Percentiles rank a stretch among this genome's conserved stretches.
These are phyloP conservation scores for Zaprionus obscuricornis DNA, from an alignment of 2,888 invertebrate species.

Conservation along the genomic window DNA sequence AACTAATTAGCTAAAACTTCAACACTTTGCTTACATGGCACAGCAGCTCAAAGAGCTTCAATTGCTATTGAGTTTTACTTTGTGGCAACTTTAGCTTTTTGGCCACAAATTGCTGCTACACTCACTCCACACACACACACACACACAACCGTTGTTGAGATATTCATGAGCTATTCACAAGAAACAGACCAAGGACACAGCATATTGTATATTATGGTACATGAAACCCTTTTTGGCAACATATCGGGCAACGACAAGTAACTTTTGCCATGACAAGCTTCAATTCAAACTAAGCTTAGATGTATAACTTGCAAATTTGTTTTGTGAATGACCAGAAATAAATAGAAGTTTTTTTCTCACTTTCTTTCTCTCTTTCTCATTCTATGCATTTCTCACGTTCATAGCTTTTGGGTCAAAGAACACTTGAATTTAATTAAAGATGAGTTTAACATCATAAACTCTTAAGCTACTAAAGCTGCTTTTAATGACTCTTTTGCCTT, in stretches of 20 bases:
- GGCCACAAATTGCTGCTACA: constrained; percentile 20
- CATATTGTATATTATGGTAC: too few relatives aligned
- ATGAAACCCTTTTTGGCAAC: constrained; percentile 49
- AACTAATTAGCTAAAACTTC: constrained; percentile 5
- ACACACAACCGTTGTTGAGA: too few relatives aligned
- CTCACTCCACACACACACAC: constrained; percentile 21
- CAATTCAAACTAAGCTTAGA: constrained; percentile 8
- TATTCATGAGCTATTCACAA: constrained; percentile 28
- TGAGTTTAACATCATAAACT: constrained; percentile 49
- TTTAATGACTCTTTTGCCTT: constrained; percentile 28
- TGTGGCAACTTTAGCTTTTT: constrained; percentile 3
- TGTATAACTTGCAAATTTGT: constrained; percentile 69
- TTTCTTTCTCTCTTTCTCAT: background rate
- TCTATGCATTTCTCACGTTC: background rate
- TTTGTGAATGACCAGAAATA: constrained; percentile 55
- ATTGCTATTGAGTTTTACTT: background rate
- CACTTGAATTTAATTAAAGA: constrained; percentile 73
- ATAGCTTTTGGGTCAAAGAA: constrained; percentile 30
- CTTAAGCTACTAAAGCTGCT: constrained; percentile 56
- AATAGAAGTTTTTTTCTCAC: constrained; percentile 33
- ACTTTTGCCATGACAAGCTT: constrained; percentile 37
- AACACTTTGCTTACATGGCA: background rate
- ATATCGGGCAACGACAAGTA: constrained; percentile 47
- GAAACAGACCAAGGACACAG: constrained; percentile 34
- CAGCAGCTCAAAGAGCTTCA: too few relatives aligned